A percentile compares a stretch with the other conserved stretches of the same genome.
phyloP scores from a whole-genome alignment of 2,113 vertebrate genomes.

The Fulica atra region DNA sequence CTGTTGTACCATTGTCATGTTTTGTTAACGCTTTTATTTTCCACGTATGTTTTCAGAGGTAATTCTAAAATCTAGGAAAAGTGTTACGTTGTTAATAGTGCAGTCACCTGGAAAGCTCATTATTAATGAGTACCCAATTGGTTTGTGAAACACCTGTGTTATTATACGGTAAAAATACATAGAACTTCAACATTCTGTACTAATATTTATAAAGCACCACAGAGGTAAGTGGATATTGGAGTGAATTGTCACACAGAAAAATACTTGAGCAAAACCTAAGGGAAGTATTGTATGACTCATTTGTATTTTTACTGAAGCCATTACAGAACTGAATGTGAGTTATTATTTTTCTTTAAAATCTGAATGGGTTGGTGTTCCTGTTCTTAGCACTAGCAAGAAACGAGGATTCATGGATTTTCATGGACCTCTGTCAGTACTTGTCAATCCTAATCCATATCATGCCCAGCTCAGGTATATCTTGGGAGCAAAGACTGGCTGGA shows the following conservation, averaged over 20 bases:
- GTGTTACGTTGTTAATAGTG: neutral
- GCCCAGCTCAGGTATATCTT: neutral
- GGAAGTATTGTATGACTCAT: neutral
- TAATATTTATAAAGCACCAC: conserved; percentile 29
- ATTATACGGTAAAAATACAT: neutral
- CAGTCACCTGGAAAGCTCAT: conserved; percentile 6
- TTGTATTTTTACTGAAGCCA: conserved; percentile 13
- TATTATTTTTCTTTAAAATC: conserved; percentile 33
- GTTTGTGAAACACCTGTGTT: conserved; percentile 1
- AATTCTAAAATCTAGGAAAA: neutral
- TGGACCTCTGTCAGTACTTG: neutral
- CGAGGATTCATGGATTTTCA: neutral
- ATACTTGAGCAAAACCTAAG: neutral
- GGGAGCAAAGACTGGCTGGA: neutral
- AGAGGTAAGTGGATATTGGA: conserved; percentile 27
- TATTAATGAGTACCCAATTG: neutral
- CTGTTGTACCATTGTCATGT: neutral
- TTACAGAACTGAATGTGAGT: neutral
- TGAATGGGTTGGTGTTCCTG: neutral
- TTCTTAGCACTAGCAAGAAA: neutral
- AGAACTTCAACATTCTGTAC: neutral
- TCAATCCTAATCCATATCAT: neutral
- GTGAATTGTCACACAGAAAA: neutral
- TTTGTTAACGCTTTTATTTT: conserved; percentile 23
- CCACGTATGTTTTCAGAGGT: neutral